Conservation (phyloP, 1,140 invertebrate species). For the Halotydeus destructor region DNA sequence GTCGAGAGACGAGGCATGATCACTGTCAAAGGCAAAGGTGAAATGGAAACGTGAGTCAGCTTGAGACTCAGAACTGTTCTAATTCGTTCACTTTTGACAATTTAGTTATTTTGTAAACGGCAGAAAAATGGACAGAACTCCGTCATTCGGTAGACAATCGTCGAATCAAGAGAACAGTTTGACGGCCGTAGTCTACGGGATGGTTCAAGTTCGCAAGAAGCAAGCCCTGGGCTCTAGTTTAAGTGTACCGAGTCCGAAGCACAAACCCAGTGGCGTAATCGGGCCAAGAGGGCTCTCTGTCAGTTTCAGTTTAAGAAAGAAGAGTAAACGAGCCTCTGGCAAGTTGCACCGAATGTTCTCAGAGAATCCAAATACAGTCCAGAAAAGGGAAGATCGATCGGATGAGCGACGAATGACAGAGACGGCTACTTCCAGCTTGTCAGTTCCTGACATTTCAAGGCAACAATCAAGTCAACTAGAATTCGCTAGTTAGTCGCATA, state of each 20-base stretch:
- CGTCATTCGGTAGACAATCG: conserved; percentile 32
- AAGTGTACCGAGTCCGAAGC: conserved; percentile 13
- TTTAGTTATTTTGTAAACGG: conserved; percentile 1
- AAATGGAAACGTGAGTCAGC: conserved; percentile 64
- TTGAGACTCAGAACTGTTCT: not conserved
- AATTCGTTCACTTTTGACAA: too few relatives aligned
- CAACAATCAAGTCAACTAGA: too few relatives aligned
- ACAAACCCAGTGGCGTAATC: not conserved
- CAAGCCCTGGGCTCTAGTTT: conserved; percentile 14
- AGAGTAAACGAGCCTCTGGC: conserved; percentile 3
- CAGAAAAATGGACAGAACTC: conserved; percentile 26
- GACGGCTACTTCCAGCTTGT: conserved; percentile 14
- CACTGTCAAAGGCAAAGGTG: conserved; percentile 79
- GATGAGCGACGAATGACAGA: conserved; percentile 14
- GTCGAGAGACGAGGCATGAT: conserved; percentile 54
- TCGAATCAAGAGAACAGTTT: conserved; percentile 35
- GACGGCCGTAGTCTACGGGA: conserved; percentile 64
- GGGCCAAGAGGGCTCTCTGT: conserved; percentile 1
- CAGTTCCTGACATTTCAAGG: conserved; percentile 16
- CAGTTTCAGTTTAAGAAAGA: conserved; percentile 11
- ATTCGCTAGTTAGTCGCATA: too few relatives aligned
- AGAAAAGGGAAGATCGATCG: conserved; percentile 9
- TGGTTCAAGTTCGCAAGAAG: conserved; percentile 43
- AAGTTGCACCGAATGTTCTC: conserved; percentile 17
- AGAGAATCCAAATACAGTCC: conserved; percentile 14